A percentile compares a stretch with the other conserved stretches of the same genome.
Evolutionary conservation across 2,797 vertebrate genomes (phyloP).

Genomic region (Enteromius trimaculatus): DNA sequence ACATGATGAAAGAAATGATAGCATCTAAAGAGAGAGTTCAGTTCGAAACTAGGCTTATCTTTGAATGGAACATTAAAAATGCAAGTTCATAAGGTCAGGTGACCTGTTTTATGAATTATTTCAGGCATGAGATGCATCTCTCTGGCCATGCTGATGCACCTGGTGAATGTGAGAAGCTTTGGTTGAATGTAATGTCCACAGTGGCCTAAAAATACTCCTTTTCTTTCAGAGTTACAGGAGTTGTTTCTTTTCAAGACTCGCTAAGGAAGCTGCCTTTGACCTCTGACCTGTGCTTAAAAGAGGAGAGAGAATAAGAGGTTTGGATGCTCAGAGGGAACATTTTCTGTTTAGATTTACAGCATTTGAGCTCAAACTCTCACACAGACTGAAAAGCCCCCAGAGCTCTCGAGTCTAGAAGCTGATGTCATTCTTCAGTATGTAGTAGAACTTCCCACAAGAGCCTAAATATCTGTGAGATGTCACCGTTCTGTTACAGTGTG

Average conservation of each 20-base stretch:
- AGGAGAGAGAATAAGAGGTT: not conserved
- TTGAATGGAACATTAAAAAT: not conserved
- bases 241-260: constrained; percentile 82
- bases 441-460: not conserved
- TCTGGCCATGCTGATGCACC: constrained; percentile 84
- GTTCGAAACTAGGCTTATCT: not conserved
- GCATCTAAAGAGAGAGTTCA: not conserved
- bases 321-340: not conserved
- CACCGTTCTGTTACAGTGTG: not conserved
- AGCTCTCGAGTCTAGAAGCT: not conserved
- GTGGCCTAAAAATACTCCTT: not conserved
- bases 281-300: not conserved
- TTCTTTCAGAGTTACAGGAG: constrained; percentile 76
- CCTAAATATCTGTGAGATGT: not conserved
- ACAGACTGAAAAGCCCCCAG: not conserved
- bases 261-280: constrained; percentile 84
- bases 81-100: not conserved
- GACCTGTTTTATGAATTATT: constrained; percentile 7
- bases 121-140: constrained; percentile 83
- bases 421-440: not conserved
- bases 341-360: not conserved
- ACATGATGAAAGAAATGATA: not conserved
- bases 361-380: not conserved
- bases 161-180: constrained; percentile 87
- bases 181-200: constrained; percentile 84